Evolutionary conservation across 2,113 vertebrate genomes (phyloP).

Genomic region (Anthoscopus minutus): DNA sequence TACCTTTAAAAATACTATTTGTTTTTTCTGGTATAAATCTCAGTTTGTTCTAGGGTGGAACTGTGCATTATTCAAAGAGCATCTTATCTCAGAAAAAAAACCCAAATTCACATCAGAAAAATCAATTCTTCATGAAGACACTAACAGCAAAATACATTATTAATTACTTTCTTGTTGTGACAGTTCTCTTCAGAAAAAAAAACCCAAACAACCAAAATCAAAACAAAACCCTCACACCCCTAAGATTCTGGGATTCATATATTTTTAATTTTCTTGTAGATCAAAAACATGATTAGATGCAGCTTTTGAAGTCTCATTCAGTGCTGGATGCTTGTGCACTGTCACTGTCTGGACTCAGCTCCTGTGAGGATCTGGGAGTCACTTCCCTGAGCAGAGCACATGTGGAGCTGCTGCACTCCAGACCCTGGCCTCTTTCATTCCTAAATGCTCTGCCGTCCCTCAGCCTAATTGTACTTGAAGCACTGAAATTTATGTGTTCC

Average conservation of each 20-base stretch:
- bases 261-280: slow-evolving; percentile 25
- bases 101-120: neutral
- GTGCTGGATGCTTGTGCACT: neutral
- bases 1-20: neutral
- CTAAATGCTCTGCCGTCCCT: neutral
- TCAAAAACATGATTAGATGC: neutral
- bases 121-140: neutral
- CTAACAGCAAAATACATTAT: neutral
- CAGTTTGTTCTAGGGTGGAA: neutral
- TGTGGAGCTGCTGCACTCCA: neutral
- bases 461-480: slow-evolving; percentile 39
- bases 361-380: neutral
- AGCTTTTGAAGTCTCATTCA: neutral
- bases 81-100: neutral
- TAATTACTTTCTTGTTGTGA: neutral
- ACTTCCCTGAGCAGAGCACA: neutral
- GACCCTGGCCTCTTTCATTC: neutral
- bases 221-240: neutral
- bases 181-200: neutral
- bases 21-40: neutral
- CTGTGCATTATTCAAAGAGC: neutral
- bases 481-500: neutral
- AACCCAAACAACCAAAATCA: neutral
- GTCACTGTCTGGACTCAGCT: neutral
- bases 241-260: neutral